Base-by-base conservation (phyloP, 2,113 vertebrate species). In the Bucco capensis region DNA sequence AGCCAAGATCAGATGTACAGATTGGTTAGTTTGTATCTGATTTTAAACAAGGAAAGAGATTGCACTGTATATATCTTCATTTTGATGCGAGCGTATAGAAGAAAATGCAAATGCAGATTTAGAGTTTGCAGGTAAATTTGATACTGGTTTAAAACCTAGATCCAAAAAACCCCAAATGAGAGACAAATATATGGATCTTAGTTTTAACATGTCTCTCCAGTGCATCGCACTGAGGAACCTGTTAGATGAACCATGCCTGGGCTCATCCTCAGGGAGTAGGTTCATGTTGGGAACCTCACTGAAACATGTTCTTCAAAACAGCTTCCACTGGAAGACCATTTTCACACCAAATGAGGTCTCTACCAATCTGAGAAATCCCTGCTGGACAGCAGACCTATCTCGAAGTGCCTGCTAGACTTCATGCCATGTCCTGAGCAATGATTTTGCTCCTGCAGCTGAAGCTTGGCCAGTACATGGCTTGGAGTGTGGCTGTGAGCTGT, bases 231-330 rank as follows among this genome's bases (percentile, higher is more conserved):
- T 19, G 14, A 12, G 31, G 27, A 14, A 42, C 60, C 61, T 46
- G 22, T 72, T 82, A 42, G 28, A 49, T 61, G 23, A 83, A 60
- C 31, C 49, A 47, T 33, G 28, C 31, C 33, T 60, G 19, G 46
- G 31, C 53, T 65, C 0, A 0, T 40, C 40, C 46, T 78, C 42
- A 31, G 2, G 1, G 23, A 35, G n/a, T 3, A 54, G 19, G 33
- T 60, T 83, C 56, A 62, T 14, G 5, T 8, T 93, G 49, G 14
- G 67, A 58, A 64, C 23, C 15, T 78, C 57, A 60, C 4, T 21
- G 23, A 76, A 79, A 79, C 0, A 4, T 1, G 0, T 10, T 54
- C 21, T 90, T 61, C 27, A 42, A 51, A 51, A 40, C 8, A 71
- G 25, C 57, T 77, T 70, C 27, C 77, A 13, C 21, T 27, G 75